phyloP scores from a whole-genome alignment of 2,113 vertebrate genomes.

The Eulacestoma nigropectus region DNA sequence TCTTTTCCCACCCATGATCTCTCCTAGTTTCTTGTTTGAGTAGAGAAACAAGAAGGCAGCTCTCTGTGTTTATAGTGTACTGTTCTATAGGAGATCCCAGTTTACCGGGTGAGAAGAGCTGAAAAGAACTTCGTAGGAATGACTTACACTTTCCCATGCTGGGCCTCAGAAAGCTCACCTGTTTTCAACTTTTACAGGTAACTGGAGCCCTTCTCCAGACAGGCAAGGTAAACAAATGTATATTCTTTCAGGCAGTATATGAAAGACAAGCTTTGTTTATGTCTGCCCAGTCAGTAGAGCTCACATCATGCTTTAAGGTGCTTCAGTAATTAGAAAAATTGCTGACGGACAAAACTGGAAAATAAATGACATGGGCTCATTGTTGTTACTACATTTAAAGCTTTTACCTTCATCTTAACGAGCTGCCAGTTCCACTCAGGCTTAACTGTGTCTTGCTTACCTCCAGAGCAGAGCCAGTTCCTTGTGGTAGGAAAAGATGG shows the following conservation, averaged over 20 bases:
- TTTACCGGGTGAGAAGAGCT: not conserved
- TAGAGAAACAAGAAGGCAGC: not conserved
- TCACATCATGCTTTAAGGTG: not conserved
- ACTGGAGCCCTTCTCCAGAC: not conserved
- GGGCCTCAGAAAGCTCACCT: not conserved
- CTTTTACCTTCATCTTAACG: not conserved
- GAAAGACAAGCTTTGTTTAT: conserved; percentile 24
- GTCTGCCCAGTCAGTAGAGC: not conserved
- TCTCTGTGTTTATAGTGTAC: not conserved
- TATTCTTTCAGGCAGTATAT: not conserved
- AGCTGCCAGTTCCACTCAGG: not conserved
- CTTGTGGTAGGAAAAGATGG: not conserved
- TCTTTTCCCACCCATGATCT: not conserved
- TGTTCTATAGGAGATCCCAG: not conserved
- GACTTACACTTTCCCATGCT: not conserved
- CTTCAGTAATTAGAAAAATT: conserved; percentile 23
- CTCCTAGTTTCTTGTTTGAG: not conserved
- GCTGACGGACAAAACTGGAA: conserved; percentile 8
- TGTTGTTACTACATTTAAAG: not conserved
- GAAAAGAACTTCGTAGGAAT: not conserved
- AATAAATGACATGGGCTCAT: not conserved
- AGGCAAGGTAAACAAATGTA: not conserved
- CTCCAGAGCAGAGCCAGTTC: not conserved
- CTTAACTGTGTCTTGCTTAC: not conserved
- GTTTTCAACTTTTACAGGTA: not conserved